A percentile compares a stretch with the other conserved stretches of the same genome.
phyloP scores from a whole-genome alignment of 1,140 invertebrate species.

The Meloidogyne chitwoodi region DNA sequence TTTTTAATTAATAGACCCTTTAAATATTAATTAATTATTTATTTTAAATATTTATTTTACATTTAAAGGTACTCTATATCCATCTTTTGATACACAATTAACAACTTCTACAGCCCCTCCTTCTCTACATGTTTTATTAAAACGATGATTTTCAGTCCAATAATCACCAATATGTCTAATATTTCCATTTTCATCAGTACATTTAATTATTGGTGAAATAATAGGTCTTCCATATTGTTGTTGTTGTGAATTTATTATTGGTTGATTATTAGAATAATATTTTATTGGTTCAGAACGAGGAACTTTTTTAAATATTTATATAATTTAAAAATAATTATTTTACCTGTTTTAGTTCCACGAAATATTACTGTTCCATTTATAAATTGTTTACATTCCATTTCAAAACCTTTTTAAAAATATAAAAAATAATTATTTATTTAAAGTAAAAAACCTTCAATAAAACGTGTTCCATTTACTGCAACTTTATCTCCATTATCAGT shows the following conservation, averaged over 20 bases:
- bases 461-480: constrained; percentile 9
- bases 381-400: constrained; percentile 40
- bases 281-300: constrained; percentile 5
- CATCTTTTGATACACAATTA: constrained; percentile 48
- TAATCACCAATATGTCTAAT: constrained; percentile 26
- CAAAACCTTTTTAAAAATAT: constrained; percentile 38
- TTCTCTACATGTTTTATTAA: constrained; percentile 44
- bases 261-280: background rate
- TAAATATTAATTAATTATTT: constrained; percentile 19
- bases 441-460: constrained; percentile 5
- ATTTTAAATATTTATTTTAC: constrained; percentile 23
- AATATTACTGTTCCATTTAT: constrained; percentile 46
- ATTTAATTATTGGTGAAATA: constrained; percentile 14
- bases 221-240: background rate
- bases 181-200: constrained; percentile 22
- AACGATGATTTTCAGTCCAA: constrained; percentile 49
- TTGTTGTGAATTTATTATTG: background rate
- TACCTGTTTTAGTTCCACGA: constrained; percentile 39
- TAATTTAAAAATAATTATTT: background rate
- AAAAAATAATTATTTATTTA: background rate
- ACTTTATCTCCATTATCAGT: constrained; percentile 37
- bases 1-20: constrained; percentile 12
- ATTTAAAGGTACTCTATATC: constrained; percentile 35
- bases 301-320: background rate
- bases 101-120: constrained; percentile 46